A percentile compares a stretch with the other conserved stretches of the same genome.
These are phyloP conservation scores for Tubulanus polymorphus DNA, from an alignment of 2,888 invertebrate genomes.

Conservation along the genomic window DNA sequence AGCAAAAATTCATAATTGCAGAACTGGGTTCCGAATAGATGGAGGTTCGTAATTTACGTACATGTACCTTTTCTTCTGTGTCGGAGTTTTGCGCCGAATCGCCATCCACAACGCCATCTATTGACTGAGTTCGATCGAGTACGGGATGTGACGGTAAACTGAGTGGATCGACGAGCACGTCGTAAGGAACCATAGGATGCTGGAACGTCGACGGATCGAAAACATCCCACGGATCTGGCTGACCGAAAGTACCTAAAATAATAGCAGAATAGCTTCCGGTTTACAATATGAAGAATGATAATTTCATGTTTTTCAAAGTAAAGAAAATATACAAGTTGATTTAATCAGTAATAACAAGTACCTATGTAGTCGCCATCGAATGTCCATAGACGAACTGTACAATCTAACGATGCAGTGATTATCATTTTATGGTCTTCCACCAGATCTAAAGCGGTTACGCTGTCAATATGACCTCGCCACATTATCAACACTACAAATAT, in stretches of 20 bases:
- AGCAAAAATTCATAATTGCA: too few species aligned
- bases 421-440: slow-evolving; percentile 47
- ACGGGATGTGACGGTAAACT: slow-evolving; percentile 47
- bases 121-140: slow-evolving; percentile 25
- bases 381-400: slow-evolving; percentile 52
- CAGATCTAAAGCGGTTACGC: slow-evolving; percentile 42
- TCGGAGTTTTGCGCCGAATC: slow-evolving; percentile 19
- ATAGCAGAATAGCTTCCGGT: too few species aligned
- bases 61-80: slow-evolving; percentile 15
- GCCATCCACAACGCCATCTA: slow-evolving; percentile 14
- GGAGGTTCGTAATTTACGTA: too few species aligned
- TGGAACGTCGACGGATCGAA: slow-evolving; percentile 46
- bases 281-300: too few species aligned
- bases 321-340: too few species aligned
- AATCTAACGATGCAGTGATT: slow-evolving; percentile 49
- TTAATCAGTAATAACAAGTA: too few species aligned
- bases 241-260: slow-evolving; percentile 51
- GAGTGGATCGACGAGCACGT: slow-evolving; percentile 52
- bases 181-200: slow-evolving; percentile 54
- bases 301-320: too few species aligned
- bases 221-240: slow-evolving; percentile 51
- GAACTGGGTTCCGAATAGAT: too few species aligned
- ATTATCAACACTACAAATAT: slow-evolving; percentile 37
- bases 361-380: slow-evolving; percentile 51
- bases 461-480: slow-evolving; percentile 53